Base-by-base conservation (phyloP, 1,140 invertebrate genomes). In the Leptinotarsa undecemlineata region DNA sequence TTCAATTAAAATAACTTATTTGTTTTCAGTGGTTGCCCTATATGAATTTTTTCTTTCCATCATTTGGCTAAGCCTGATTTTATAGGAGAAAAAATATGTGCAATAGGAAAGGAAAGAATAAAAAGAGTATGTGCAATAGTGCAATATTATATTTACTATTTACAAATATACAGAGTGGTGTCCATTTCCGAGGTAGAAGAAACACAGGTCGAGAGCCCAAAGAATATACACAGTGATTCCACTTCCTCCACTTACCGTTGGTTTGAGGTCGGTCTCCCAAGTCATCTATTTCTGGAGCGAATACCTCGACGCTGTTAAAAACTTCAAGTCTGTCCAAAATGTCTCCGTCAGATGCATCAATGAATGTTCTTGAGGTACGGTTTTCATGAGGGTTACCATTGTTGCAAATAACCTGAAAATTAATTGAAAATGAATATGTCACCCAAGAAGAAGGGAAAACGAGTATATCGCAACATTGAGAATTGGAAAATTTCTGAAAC, bases 221-320 rank as follows among this genome's bases (percentile, higher is more conserved):
- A 63, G 57, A 20, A 63, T 72, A 33, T 72, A 64, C 62, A 72
- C 15, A 72, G 51, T 47, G 19, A 6, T 57, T 20, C 69, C 51
- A 57, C 26, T 20, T 72, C 71, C 21, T 72, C 60, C 60, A 72
- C 71, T 72, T 72, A 72, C 71, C 71, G 47, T 33, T 72, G 42
- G 61, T 19, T 26, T 21, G 19, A 11, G 19, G 60, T n/a, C n/a
- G 26, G 4, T 47, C n/a, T 15, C 42, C 21, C 15, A 72, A 23
- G 47, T 84, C 87, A 77, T 92, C 90, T 75, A 93, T 92, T 78
- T 91, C 92, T 3, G 92, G 92, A 1, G 92, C 91, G 73, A 90
- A 84, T n/a, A 94, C 92, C 84, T 93, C 91, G 60, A 93, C 89
- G 73, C 92, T 92, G 78, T 94, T 94, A 80, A 92, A 93, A 4